Evolutionary conservation across 2,797 vertebrate species (phyloP).

Genomic region (Eleutherodactylus coqui): DNA sequence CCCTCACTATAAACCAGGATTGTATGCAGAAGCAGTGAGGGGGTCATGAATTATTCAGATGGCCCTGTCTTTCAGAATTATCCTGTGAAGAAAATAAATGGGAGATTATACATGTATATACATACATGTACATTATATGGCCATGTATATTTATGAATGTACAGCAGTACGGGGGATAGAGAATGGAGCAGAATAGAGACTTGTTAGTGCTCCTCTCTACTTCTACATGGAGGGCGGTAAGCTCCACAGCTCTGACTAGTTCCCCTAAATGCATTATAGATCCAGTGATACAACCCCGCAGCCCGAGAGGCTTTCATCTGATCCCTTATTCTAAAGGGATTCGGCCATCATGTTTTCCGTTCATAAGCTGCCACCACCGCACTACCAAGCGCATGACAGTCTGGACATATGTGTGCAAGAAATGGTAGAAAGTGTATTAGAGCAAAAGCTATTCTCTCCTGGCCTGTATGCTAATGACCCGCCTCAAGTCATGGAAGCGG

Average conservation of each 20-base stretch:
- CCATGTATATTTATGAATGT: slow-evolving; percentile 57
- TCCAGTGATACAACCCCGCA: neutral
- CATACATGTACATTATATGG: slow-evolving; percentile 59
- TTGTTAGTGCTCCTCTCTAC: neutral
- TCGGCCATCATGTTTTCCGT: too few relatives aligned
- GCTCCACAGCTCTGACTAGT: neutral
- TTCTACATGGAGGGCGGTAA: neutral
- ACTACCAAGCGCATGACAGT: too few relatives aligned
- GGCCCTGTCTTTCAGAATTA: slow-evolving; percentile 86
- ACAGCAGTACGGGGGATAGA: neutral
- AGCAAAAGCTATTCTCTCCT: too few relatives aligned
- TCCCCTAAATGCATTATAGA: neutral
- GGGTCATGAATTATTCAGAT: slow-evolving; percentile 86
- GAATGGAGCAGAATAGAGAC: neutral
- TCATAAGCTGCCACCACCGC: too few relatives aligned
- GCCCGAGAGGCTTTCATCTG: neutral
- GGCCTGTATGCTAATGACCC: too few relatives aligned
- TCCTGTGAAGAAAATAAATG: slow-evolving; percentile 78
- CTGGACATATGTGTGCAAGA: too few relatives aligned
- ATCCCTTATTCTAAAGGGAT: too few relatives aligned
- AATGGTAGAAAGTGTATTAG: too few relatives aligned
- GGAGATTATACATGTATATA: slow-evolving; percentile 69
- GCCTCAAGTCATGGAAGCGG: too few relatives aligned
- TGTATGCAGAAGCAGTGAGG: slow-evolving; percentile 78
- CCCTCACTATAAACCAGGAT: slow-evolving; percentile 69